phyloP scores from a whole-genome alignment of 2,113 vertebrate species.

The Ictalurus punctatus region DNA sequence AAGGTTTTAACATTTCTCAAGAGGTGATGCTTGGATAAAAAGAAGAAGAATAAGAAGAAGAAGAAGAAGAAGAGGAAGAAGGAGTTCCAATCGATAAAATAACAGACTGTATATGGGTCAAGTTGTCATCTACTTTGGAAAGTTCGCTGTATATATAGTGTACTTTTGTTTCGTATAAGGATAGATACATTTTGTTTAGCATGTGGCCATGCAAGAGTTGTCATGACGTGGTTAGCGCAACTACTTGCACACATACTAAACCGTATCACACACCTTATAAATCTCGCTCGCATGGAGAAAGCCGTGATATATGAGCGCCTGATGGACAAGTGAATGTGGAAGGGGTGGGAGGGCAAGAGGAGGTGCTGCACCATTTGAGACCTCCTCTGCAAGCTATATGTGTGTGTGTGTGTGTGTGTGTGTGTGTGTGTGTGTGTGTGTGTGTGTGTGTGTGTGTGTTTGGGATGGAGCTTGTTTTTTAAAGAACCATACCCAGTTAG shows the following conservation, averaged over 20 bases:
- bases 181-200: constrained; percentile 25
- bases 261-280: constrained; percentile 71
- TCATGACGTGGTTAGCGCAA: constrained; percentile 71
- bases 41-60: too few species aligned
- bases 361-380: constrained; percentile 22
- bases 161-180: not conserved
- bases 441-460: constrained; percentile 27
- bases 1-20: not conserved
- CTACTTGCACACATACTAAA: constrained; percentile 76
- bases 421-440: constrained; percentile 1
- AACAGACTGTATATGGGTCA: too few species aligned
- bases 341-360: constrained; percentile 6
- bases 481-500: constrained; percentile 11
- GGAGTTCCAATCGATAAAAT: not conserved
- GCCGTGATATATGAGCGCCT: constrained; percentile 56
- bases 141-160: not conserved
- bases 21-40: not conserved
- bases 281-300: constrained; percentile 60
- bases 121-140: not conserved
- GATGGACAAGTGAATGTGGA: constrained; percentile 41
- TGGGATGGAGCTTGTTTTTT: constrained; percentile 23
- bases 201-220: constrained; percentile 66
- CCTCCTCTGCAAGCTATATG: constrained; percentile 32
- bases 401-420: not conserved
- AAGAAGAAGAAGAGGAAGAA: not conserved